phyloP scores from a whole-genome alignment of 1,140 invertebrate species.

The Cylas formicarius region DNA sequence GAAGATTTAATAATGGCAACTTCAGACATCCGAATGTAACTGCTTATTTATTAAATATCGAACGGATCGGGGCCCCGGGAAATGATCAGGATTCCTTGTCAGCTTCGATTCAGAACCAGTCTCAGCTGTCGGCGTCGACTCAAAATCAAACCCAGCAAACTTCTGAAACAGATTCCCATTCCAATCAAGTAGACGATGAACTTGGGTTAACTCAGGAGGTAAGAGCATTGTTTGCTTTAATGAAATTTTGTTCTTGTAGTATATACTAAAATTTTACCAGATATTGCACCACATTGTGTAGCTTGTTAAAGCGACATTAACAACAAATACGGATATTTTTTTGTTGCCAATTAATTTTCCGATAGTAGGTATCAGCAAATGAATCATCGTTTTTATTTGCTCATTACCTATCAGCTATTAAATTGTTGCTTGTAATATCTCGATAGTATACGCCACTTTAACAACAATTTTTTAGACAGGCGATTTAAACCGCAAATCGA shows the following conservation, averaged over 20 bases:
- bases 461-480: too few species aligned
- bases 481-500: too few species aligned
- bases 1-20: conserved; percentile 45
- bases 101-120: conserved; percentile 8
- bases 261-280: too few species aligned
- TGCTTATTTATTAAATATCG: conserved; percentile 51
- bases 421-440: too few species aligned
- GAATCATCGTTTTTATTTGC: too few species aligned
- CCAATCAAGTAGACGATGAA: conserved; percentile 14
- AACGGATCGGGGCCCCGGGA: conserved; percentile 19
- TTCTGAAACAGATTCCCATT: conserved; percentile 14
- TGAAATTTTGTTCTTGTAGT: not conserved
- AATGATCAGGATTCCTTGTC: conserved; percentile 18
- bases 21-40: conserved; percentile 45
- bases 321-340: too few species aligned
- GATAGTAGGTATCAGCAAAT: too few species aligned
- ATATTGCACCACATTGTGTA: too few species aligned
- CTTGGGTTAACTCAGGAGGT: conserved; percentile 38
- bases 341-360: too few species aligned
- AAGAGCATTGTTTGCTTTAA: conserved; percentile 15
- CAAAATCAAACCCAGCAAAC: conserved; percentile 18
- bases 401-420: too few species aligned
- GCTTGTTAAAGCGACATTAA: too few species aligned
- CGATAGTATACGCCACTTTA: too few species aligned
- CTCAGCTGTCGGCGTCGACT: not conserved